phyloP scores from a whole-genome alignment of 2,888 invertebrate species.

The Caenorhabditis panamensis region DNA sequence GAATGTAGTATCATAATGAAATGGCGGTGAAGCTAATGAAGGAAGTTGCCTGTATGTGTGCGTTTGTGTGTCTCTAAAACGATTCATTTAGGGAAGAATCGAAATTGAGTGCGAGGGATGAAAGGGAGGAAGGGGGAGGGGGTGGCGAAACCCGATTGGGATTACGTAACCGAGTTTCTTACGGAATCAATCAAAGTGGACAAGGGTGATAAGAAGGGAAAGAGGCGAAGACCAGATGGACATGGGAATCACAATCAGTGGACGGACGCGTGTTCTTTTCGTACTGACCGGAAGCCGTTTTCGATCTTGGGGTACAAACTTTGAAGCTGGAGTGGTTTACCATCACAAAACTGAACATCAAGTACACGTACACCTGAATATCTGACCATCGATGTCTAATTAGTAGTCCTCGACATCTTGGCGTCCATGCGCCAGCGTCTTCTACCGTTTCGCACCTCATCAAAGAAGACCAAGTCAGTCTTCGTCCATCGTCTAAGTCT shows the following conservation, averaged over 20 bases:
- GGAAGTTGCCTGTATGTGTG: constrained; percentile 18
- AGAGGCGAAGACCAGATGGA: constrained; percentile 35
- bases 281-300: constrained; percentile 7
- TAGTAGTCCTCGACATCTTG: too few relatives aligned
- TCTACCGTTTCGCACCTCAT: constrained; percentile 34
- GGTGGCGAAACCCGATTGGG: constrained; percentile 40
- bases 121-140: not conserved
- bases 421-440: constrained; percentile 5
- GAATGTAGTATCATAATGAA: constrained; percentile 41
- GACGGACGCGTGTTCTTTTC: not conserved
- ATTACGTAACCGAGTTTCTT: constrained; percentile 56
- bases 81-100: constrained; percentile 41
- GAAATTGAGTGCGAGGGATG: constrained; percentile 33
- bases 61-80: constrained; percentile 27
- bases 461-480: constrained; percentile 38
- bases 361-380: constrained; percentile 3
- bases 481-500: constrained; percentile 36
- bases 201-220: constrained; percentile 44
- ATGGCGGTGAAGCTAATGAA: constrained; percentile 28
- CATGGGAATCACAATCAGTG: constrained; percentile 42
- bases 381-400: not conserved
- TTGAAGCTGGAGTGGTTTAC: not conserved
- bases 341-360: not conserved
- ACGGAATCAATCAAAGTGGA: constrained; percentile 41
- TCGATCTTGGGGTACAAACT: not conserved